A percentile compares a stretch with the other conserved stretches of the same genome.
Conservation (phyloP, 2,113 vertebrate genomes). For the Cynocephalus volans region DNA sequence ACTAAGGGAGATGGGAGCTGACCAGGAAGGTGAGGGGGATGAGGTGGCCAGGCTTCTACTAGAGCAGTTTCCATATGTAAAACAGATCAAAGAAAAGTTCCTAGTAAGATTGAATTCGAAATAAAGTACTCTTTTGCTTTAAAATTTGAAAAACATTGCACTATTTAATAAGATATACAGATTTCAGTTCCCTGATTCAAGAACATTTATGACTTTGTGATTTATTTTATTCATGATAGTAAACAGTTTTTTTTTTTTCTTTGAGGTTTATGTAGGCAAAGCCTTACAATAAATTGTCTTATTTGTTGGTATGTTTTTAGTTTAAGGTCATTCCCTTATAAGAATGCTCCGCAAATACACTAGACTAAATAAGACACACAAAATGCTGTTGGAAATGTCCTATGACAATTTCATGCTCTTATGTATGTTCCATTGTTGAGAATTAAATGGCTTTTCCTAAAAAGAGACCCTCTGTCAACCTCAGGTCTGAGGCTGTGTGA, state of each 20-base stretch:
- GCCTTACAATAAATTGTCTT: not conserved
- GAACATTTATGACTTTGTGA: not conserved
- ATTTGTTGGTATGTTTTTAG: not conserved
- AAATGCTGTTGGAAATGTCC: not conserved
- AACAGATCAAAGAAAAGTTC: not conserved
- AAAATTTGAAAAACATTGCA: not conserved
- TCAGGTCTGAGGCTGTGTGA: not conserved
- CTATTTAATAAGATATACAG: not conserved
- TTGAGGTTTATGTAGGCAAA: slow-evolving; percentile 24
- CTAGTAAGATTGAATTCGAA: not conserved
- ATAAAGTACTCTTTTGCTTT: not conserved
- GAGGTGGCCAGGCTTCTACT: not conserved
- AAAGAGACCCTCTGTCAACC: not conserved
- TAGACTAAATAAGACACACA: not conserved
- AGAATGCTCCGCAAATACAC: not conserved
- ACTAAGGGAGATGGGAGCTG: not conserved
- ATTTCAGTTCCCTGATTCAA: not conserved
- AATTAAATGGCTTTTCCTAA: not conserved
- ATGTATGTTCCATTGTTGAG: not conserved
- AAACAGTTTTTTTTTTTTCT: not conserved
- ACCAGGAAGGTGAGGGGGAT: not conserved
- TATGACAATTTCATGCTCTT: not conserved
- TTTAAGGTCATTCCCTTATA: not conserved
- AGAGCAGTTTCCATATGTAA: not conserved
- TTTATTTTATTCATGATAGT: not conserved